Evolutionary conservation across 2,888 invertebrate species (phyloP).

Genomic region (Galerucella calmariensis): DNA sequence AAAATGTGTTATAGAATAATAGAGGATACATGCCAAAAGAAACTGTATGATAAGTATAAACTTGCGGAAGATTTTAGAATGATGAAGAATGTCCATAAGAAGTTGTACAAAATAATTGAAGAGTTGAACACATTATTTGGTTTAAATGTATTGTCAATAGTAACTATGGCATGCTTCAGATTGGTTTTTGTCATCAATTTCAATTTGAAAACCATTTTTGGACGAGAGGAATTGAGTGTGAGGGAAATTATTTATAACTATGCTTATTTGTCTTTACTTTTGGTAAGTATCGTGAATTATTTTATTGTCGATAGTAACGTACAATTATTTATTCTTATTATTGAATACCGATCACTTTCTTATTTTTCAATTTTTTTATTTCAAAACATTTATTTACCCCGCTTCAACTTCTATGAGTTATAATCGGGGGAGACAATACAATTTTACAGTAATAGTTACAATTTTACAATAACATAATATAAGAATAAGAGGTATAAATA

Average conservation of each 20-base stretch:
- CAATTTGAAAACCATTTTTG: not conserved
- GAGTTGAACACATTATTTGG: not conserved
- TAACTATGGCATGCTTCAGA: not conserved
- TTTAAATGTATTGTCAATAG: not conserved
- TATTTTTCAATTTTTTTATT: too few relatives aligned
- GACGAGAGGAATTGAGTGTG: not conserved
- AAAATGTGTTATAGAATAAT: not conserved
- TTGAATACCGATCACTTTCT: too few relatives aligned
- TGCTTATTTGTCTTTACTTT: not conserved
- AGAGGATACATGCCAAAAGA: not conserved
- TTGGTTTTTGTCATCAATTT: constrained; percentile 6
- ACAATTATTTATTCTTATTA: too few relatives aligned
- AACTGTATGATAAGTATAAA: not conserved
- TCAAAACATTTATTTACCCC: too few relatives aligned
- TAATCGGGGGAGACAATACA: too few relatives aligned
- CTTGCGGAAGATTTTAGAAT: not conserved
- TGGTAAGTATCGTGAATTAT: not conserved
- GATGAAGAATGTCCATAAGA: not conserved
- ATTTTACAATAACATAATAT: too few relatives aligned
- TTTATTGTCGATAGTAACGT: not conserved
- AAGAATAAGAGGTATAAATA: too few relatives aligned
- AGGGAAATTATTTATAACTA: constrained; percentile 1
- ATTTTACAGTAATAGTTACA: too few relatives aligned
- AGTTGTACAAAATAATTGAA: not conserved
- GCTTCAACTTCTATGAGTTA: too few relatives aligned